These are phyloP conservation scores for Drosophila leontia DNA, from an alignment of 1,140 invertebrate genomes.

Conservation along the genomic window DNA sequence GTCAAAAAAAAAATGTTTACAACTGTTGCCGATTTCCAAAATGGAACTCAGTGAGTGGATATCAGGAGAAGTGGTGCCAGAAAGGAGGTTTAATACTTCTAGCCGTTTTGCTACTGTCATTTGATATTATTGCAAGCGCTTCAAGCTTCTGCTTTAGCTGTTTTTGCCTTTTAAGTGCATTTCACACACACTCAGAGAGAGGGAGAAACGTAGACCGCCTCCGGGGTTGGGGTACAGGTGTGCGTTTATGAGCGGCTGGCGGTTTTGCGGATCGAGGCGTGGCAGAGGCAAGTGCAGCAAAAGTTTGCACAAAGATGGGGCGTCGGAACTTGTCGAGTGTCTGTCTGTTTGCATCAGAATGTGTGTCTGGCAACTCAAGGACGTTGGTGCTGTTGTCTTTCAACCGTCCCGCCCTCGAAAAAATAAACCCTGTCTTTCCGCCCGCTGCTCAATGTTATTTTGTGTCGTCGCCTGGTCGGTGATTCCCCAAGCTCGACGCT, in stretches of 20 bases:
- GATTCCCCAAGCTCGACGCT: conserved; percentile 1
- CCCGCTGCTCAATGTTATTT: conserved; percentile 26
- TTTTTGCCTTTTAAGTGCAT: conserved; percentile 42
- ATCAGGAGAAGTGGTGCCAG: background rate
- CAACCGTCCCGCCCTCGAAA: conserved; percentile 9
- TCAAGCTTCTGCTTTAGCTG: conserved; percentile 24
- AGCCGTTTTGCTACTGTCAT: conserved; percentile 36
- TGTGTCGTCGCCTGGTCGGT: conserved; percentile 19
- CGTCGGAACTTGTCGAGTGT: conserved; percentile 10
- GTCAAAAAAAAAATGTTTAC: background rate
- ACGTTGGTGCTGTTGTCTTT: conserved; percentile 44
- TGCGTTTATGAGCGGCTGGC: conserved; percentile 3
- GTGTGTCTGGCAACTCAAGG: conserved; percentile 49
- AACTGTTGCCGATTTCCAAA: conserved; percentile 9
- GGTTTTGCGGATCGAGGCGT: conserved; percentile 18
- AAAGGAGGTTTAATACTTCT: conserved; percentile 1
- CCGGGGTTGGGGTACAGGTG: background rate
- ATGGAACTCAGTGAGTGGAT: background rate
- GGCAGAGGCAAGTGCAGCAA: conserved; percentile 36
- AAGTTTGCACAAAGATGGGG: conserved; percentile 11
- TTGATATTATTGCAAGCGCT: conserved; percentile 55
- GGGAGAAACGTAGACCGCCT: background rate
- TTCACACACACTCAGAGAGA: conserved; percentile 6
- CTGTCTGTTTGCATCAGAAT: conserved; percentile 6
- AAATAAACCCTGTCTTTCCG: conserved; percentile 5